Evolutionary conservation across 2,888 invertebrate genomes (phyloP).

Genomic region (Petrophora chlorosata): DNA sequence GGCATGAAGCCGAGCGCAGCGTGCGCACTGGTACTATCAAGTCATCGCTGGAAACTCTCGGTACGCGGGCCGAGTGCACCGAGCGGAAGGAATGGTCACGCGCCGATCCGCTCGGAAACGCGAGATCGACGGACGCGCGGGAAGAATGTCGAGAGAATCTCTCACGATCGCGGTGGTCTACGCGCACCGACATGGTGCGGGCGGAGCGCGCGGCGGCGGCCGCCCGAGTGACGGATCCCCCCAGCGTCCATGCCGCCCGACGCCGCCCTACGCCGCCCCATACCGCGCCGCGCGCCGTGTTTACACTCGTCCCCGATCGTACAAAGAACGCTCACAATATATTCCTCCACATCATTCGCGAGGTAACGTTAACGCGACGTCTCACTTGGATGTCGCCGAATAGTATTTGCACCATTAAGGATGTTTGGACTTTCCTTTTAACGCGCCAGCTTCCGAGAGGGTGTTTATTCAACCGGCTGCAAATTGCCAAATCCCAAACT

Average conservation of each 20-base stretch:
- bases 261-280: conserved; percentile 33
- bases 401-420: conserved; percentile 68
- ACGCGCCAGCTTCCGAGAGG: conserved; percentile 52
- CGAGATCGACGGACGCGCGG: conserved; percentile 77
- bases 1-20: conserved; percentile 76
- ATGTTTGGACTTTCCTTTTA: conserved; percentile 61
- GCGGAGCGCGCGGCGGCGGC: conserved; percentile 78
- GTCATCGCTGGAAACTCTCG: conserved; percentile 76
- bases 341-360: conserved; percentile 59
- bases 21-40: conserved; percentile 78
- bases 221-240: conserved; percentile 74
- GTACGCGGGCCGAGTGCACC: conserved; percentile 77
- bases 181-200: conserved; percentile 80
- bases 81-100: conserved; percentile 78
- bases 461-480: conserved; percentile 53
- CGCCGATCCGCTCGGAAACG: conserved; percentile 70
- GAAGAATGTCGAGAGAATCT: conserved; percentile 79
- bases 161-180: conserved; percentile 76
- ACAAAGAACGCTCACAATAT: conserved; percentile 74
- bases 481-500: conserved; percentile 41
- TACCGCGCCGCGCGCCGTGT: conserved; percentile 64
- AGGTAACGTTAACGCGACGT: conserved; percentile 58
- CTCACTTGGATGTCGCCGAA: conserved; percentile 52
- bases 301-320: conserved; percentile 73
- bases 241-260: conserved; percentile 39